These are phyloP conservation scores for Aphodius sticticus DNA, from an alignment of 2,888 invertebrate genomes.

Conservation along the genomic window DNA sequence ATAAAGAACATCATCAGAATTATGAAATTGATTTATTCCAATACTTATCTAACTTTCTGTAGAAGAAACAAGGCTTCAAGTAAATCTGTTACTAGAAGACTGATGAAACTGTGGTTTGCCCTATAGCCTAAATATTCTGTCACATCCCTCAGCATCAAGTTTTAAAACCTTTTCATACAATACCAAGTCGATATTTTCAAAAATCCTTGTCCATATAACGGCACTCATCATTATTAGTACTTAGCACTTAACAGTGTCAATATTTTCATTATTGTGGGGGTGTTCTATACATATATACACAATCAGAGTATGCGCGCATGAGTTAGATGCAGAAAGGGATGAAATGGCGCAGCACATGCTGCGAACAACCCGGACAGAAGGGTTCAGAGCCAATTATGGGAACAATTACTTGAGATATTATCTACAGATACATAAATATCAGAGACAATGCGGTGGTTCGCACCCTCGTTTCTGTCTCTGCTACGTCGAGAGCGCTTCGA, in stretches of 20 bases:
- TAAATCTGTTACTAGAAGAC: too few relatives aligned
- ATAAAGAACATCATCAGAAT: too few relatives aligned
- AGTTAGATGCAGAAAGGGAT: conserved; percentile 5
- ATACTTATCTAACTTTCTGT: too few relatives aligned
- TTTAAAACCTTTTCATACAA: too few relatives aligned
- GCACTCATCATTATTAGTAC: conserved; percentile 6
- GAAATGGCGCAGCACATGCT: conserved; percentile 20
- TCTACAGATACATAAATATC: conserved; percentile 57
- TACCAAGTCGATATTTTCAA: too few relatives aligned
- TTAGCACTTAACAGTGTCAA: conserved; percentile 35
- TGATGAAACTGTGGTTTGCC: too few relatives aligned
- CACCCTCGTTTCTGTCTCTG: conserved; percentile 15
- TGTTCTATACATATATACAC: conserved; percentile 27
- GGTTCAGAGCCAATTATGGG: conserved; percentile 53
- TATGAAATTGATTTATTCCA: too few relatives aligned
- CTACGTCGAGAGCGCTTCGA: neutral
- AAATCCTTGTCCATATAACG: too few relatives aligned
- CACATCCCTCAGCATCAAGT: too few relatives aligned
- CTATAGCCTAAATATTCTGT: too few relatives aligned
- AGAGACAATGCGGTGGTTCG: conserved; percentile 39
- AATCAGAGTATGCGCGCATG: conserved; percentile 21
- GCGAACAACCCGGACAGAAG: conserved; percentile 34
- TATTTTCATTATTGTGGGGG: conserved; percentile 29
- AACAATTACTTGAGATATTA: conserved; percentile 58
- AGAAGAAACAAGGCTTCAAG: too few relatives aligned